Evolutionary conservation across 2,113 vertebrate genomes (phyloP).

Genomic region (Numida meleagris): DNA sequence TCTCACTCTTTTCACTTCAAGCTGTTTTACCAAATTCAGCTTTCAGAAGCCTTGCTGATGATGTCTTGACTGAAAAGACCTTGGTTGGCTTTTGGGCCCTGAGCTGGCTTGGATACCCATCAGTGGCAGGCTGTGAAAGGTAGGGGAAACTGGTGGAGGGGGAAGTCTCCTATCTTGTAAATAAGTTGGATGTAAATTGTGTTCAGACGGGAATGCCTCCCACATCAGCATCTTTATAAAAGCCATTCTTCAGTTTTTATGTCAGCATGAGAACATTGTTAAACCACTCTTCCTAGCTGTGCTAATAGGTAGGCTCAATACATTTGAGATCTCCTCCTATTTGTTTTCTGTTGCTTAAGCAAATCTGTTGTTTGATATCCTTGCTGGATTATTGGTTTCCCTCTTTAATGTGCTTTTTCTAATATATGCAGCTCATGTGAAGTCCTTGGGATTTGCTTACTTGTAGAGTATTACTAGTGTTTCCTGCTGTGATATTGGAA

Average conservation of each 20-base stretch:
- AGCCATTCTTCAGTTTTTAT: not conserved
- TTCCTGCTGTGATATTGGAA: not conserved
- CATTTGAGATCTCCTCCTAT: not conserved
- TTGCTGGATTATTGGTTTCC: not conserved
- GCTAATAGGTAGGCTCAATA: accelerated
- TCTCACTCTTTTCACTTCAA: not conserved
- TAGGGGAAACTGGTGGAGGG: not conserved
- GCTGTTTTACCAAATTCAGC: not conserved
- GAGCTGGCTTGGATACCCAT: not conserved
- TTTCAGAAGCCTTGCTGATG: not conserved
- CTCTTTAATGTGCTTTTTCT: not conserved
- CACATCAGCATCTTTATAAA: not conserved
- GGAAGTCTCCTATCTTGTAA: not conserved
- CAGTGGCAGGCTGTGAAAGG: not conserved
- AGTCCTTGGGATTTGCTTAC: not conserved
- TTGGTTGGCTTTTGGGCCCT: not conserved
- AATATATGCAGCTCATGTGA: not conserved
- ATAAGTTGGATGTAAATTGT: accelerated
- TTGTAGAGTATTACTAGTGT: not conserved
- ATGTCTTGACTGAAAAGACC: not conserved
- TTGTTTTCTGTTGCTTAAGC: not conserved
- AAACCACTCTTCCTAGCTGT: not conserved
- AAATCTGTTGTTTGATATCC: not conserved
- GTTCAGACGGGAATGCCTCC: not conserved
- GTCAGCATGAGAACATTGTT: not conserved